These are phyloP conservation scores for Leptodactylus fuscus DNA, from an alignment of 2,113 vertebrate species.

Conservation along the genomic window DNA sequence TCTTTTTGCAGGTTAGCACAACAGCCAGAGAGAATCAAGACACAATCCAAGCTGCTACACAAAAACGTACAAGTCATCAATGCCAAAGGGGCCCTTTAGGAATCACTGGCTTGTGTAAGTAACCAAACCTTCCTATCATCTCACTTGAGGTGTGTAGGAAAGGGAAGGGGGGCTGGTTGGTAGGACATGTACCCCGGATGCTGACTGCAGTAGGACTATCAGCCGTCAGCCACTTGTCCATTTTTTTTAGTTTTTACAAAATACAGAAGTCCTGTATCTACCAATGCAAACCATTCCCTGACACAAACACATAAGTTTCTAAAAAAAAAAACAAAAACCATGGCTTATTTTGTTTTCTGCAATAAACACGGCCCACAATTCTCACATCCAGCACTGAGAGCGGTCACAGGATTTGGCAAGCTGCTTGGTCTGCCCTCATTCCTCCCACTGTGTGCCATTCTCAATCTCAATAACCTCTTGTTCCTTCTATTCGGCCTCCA, in stretches of 20 bases:
- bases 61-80: neutral
- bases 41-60: neutral
- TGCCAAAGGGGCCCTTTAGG: neutral
- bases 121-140: neutral
- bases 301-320: too few relatives aligned
- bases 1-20: neutral
- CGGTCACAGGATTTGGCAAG: neutral
- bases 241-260: too few relatives aligned
- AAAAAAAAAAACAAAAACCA: too few relatives aligned
- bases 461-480: neutral
- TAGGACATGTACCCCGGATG: neutral
- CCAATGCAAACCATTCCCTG: too few relatives aligned
- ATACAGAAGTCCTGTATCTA: too few relatives aligned
- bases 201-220: neutral
- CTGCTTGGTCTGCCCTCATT: neutral
- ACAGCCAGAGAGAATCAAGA: neutral
- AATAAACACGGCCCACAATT: too few relatives aligned
- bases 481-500: neutral
- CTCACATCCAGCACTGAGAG: neutral
- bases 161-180: too few relatives aligned
- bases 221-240: too few relatives aligned
- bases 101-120: neutral
- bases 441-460: neutral
- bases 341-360: too few relatives aligned
- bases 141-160: too few relatives aligned